Evolutionary conservation across 2,797 vertebrate species (phyloP).

Genomic region (Pachyuromys duprasi): DNA sequence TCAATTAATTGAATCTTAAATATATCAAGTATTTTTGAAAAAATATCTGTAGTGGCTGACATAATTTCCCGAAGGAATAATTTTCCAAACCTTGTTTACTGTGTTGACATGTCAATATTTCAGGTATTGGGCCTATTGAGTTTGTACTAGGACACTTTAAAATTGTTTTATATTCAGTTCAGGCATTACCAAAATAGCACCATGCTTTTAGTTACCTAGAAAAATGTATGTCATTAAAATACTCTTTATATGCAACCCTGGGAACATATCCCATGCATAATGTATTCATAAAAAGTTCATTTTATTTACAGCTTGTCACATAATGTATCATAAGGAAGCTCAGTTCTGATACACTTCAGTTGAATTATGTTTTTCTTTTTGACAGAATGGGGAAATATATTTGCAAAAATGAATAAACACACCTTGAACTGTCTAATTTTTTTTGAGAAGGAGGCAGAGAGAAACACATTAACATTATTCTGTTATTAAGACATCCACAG

Average conservation of each 20-base stretch:
- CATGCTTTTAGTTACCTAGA: conserved; percentile 67
- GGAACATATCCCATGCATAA: conserved; percentile 59
- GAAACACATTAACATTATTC: conserved; percentile 63
- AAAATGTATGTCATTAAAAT: conserved; percentile 72
- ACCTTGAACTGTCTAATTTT: conserved; percentile 69
- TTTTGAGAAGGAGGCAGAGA: conserved; percentile 53
- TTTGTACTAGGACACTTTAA: conserved; percentile 51
- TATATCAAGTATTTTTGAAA: conserved; percentile 8
- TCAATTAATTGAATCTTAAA: conserved; percentile 28
- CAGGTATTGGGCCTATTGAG: neutral
- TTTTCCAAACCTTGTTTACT: conserved; percentile 25
- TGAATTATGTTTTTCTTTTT: conserved; percentile 75
- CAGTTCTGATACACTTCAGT: conserved; percentile 63
- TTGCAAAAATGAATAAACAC: conserved; percentile 71
- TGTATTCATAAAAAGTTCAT: conserved; percentile 71
- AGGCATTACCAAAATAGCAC: conserved; percentile 55
- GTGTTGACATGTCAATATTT: conserved; percentile 56
- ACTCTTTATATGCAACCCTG: conserved; percentile 65
- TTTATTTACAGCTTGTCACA: conserved; percentile 78
- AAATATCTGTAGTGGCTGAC: neutral
- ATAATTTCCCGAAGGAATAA: conserved; percentile 59
- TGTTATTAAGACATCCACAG: conserved; percentile 66
- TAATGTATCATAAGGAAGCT: conserved; percentile 57
- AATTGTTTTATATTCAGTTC: conserved; percentile 60
- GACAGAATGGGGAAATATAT: conserved; percentile 68